phyloP scores from a whole-genome alignment of 2,113 vertebrate genomes.

The Xenopus laevis region DNA sequence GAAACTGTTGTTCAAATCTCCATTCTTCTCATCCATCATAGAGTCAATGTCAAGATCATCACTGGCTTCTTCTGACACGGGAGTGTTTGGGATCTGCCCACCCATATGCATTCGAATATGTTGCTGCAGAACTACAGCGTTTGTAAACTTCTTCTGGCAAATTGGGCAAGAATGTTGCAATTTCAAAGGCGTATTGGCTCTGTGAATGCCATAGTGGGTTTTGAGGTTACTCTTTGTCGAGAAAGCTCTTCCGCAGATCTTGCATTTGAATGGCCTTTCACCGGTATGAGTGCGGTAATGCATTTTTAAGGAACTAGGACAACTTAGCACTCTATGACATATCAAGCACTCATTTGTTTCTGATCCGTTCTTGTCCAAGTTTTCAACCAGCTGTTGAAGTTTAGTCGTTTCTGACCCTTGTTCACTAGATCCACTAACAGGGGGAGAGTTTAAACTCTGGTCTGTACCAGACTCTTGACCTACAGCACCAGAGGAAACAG shows the following conservation, averaged over 20 bases:
- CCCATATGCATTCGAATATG: constrained; percentile 99
- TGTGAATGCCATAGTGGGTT: constrained; percentile 91
- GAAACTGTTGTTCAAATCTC: constrained; percentile 49
- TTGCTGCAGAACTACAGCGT: constrained; percentile 91
- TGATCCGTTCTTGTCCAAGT: constrained; percentile 82
- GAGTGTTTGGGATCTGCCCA: constrained; percentile 92
- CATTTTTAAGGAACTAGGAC: constrained; percentile 97
- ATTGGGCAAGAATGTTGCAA: constrained; percentile 96
- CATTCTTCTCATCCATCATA: constrained; percentile 56
- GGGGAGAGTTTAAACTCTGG: constrained; percentile 68
- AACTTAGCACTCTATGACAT: constrained; percentile 91
- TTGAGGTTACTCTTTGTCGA: constrained; percentile 97
- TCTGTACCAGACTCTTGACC: constrained; percentile 69
- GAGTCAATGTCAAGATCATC: constrained; percentile 69
- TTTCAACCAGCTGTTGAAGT: constrained; percentile 93
- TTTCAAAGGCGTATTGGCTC: constrained; percentile 80
- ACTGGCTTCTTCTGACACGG: constrained; percentile 70
- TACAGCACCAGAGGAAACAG: constrained; percentile 64
- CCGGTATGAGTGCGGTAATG: constrained; percentile 97
- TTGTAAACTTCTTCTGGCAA: constrained; percentile 98
- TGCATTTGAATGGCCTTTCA: constrained; percentile 92
- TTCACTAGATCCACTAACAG: constrained; percentile 65
- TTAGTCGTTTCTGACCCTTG: constrained; percentile 88
- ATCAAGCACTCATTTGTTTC: constrained; percentile 93
- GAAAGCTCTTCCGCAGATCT: constrained; percentile 91